Conservation (phyloP, 1,140 invertebrate species). For the Acromyrmex charruanus region DNA sequence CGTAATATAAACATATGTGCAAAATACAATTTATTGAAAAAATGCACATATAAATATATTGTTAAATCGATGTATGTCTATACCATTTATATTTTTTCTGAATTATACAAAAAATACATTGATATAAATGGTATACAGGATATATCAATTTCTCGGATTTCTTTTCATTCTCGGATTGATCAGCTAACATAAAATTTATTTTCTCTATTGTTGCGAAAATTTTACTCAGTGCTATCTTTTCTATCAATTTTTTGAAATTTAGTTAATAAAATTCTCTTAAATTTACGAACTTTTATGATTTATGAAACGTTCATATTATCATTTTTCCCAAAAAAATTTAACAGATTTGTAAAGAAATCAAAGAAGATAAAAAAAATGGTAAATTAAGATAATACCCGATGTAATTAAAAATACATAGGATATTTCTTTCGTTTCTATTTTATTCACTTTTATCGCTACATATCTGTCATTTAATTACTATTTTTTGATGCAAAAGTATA, state of each 20-base stretch:
- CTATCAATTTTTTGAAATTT: neutral
- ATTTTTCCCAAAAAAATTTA: neutral
- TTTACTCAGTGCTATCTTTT: neutral
- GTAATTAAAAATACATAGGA: neutral
- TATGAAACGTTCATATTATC: neutral
- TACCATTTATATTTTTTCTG: neutral
- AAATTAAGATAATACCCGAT: neutral
- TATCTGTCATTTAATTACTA: neutral
- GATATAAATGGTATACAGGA: neutral
- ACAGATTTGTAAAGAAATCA: neutral
- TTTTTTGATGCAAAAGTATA: conserved; percentile 16
- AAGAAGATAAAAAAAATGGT: neutral
- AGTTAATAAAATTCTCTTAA: neutral
- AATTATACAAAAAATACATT: conserved; percentile 1
- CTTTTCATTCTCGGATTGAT: neutral
- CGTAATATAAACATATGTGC: neutral
- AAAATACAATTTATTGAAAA: neutral
- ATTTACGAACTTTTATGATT: neutral
- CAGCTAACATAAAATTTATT: neutral
- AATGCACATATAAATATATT: neutral
- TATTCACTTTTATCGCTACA: neutral
- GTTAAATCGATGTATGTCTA: neutral
- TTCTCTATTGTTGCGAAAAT: neutral
- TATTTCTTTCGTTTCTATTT: neutral
- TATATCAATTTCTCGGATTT: neutral